Percentiles rank a stretch among this genome's conserved stretches.
These are phyloP conservation scores for Eupithecia tripunctaria DNA, from an alignment of 2,888 invertebrate genomes.

Conservation along the genomic window DNA sequence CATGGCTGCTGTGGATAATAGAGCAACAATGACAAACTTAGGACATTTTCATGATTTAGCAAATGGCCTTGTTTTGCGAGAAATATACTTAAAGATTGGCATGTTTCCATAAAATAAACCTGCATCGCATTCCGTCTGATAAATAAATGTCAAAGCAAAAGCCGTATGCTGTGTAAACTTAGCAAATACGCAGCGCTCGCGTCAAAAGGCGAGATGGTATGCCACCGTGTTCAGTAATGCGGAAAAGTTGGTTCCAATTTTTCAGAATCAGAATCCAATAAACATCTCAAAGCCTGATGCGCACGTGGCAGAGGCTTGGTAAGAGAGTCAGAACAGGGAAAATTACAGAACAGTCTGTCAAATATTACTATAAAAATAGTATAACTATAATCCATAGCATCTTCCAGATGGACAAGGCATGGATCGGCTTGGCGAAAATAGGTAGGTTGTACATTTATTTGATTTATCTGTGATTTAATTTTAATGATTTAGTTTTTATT, in stretches of 20 bases:
- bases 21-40: background rate
- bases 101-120: background rate
- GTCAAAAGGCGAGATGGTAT: conserved; percentile 65
- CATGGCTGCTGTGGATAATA: background rate
- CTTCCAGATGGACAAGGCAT: background rate
- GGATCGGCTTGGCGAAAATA: too few relatives aligned
- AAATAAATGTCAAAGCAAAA: conserved; percentile 25
- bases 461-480: too few relatives aligned
- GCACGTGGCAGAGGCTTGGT: background rate
- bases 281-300: background rate
- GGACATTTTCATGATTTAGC: background rate
- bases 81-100: background rate
- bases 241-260: background rate
- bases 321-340: background rate
- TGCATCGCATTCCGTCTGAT: background rate
- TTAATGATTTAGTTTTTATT: too few relatives aligned
- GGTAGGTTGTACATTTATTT: too few relatives aligned
- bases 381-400: background rate
- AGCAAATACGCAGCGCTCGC: conserved; percentile 56
- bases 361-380: too few relatives aligned
- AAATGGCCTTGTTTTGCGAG: background rate
- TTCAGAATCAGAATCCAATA: background rate
- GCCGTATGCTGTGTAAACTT: conserved; percentile 43
- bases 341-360: background rate
- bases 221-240: conserved; percentile 53